Evolutionary conservation across 2,113 vertebrate species (phyloP), one percentile per base, ranked within the genome.

Genomic region (Cololabis saira): DNA sequence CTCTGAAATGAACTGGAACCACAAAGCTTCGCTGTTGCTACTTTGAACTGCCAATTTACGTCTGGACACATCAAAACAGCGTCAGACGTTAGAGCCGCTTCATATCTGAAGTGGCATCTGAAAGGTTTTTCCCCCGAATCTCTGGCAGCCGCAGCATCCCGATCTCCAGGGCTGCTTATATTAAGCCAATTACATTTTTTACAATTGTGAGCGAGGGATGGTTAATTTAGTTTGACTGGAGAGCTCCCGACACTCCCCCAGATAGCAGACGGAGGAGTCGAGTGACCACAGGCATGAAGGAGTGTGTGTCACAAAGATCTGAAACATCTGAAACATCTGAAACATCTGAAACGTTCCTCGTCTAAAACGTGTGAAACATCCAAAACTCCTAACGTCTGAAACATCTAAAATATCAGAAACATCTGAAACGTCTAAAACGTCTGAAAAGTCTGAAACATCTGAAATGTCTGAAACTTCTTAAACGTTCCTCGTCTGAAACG

Each of bases 111-210:
- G 82, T 75, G 66, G 61, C 37, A 33, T 77, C 82, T 72, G 67
- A 33, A 30, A 67, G 62, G 67, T 65, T 65, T 61, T 42, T 22
- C 49, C 27, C 48, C 55, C n/a, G 42, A 84, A 80, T 76, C 59
- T 76, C 74, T 78, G 73, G 54, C 71, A 62, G 71, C 64, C 64
- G 12, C n/a, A 67, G 27, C 15, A 57, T 73, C 62, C 77, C 80
- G 81, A 83, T 79, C 81, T 63, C 86, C 77, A 56, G 84, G 76
- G 83, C 52, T 83, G 75, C 59, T 67, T 81, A 48, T 82, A 83
- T 89, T 86, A 89, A 80, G 83, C 81, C 85, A 86, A 87, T 89
- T 86, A 85, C 87, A 90, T 85, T 89, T n/a, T 85, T 80, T 89
- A 89, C 79, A 83, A 82, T 82, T 87, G 82, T 87, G 76, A 85